Evolutionary conservation across 2,797 vertebrate species (phyloP), one percentile per base, ranked within the genome.

Genomic region (Cirrhinus mrigala): DNA sequence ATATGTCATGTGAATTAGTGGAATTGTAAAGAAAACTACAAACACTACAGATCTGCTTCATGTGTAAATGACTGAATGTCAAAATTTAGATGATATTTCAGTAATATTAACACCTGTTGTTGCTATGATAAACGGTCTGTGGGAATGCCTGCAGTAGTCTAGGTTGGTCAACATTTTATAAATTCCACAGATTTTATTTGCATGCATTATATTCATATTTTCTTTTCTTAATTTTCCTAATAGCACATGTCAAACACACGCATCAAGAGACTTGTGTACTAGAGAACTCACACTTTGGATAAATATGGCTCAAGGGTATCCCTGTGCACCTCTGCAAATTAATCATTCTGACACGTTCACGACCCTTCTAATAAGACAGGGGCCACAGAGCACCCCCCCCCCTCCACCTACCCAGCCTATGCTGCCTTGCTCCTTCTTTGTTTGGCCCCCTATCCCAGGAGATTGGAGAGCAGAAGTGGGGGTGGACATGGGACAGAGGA

Each of bases 331-430:
- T 95, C 94, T 82, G 95, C 95, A 96, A 95, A 96, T 96, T 95
- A 96, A 96, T 96, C 95, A 96, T 96, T 92, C 93, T 96, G 96
- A 96, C 96, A 96, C 93, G 94, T 96, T 96, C 95, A 96, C 95
- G 94, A 96, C 96, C 95, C 95, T 94, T 96, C 95, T 96, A 96
- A 96, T 96, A 96, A 96, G 96, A 95, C 96, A 95, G 95, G 94
- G 96, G 95, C 95, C 95, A 95, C 93, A 92, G 93, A 92, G 92
- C 92, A 92, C 94, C 94, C 94, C 80, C 94, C 92, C 1, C 88
- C 94, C 93, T 88, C 93, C 94, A 93, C 94, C 92, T 94, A 94
- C 94, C 94, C 94, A 93, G 93, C 93, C 93, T 92, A 92, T 90
- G 91, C 92, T 90, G 92, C 90, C 93, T 93, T 91, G 81, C 93